Percentiles rank a stretch among this genome's conserved stretches.
phyloP scores from a whole-genome alignment of 2,888 invertebrate species.

The Aquatica leii region DNA sequence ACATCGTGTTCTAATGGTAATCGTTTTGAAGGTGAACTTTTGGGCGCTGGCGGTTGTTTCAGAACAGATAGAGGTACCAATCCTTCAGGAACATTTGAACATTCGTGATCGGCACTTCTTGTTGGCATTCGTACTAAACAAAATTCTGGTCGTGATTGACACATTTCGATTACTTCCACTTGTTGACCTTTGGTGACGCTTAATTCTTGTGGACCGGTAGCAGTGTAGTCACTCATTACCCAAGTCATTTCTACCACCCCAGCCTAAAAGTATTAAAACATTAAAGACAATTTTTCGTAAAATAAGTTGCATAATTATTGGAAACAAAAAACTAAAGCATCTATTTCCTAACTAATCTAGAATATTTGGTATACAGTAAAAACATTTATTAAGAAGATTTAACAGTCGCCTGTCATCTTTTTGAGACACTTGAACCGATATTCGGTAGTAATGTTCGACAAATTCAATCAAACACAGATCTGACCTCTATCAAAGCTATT shows the following conservation, averaged over 20 bases:
- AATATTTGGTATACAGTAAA: no score
- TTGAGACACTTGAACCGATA: no score
- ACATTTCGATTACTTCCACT: constrained; percentile 88
- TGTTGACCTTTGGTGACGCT: constrained; percentile 91
- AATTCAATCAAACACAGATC: no score
- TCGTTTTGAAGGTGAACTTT: constrained; percentile 66
- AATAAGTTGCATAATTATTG: neutral
- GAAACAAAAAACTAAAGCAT: neutral
- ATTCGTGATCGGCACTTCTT: constrained; percentile 60
- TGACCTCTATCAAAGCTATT: no score
- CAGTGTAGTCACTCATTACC: constrained; percentile 90
- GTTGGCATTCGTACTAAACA: constrained; percentile 74
- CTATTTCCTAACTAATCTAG: no score
- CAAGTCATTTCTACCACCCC: constrained; percentile 88
- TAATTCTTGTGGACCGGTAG: constrained; percentile 79
- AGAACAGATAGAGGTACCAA: constrained; percentile 82
- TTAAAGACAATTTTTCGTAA: neutral
- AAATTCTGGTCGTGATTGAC: constrained; percentile 72
- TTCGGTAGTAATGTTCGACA: no score
- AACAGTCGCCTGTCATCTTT: no score
- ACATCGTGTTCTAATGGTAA: constrained; percentile 54
- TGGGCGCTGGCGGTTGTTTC: constrained; percentile 74
- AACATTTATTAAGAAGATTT: no score
- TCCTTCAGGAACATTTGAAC: constrained; percentile 71
- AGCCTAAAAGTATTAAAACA: constrained; percentile 63